These are phyloP conservation scores for Tromatobia lineatoria DNA, from an alignment of 2,888 invertebrate genomes.

Conservation along the genomic window DNA sequence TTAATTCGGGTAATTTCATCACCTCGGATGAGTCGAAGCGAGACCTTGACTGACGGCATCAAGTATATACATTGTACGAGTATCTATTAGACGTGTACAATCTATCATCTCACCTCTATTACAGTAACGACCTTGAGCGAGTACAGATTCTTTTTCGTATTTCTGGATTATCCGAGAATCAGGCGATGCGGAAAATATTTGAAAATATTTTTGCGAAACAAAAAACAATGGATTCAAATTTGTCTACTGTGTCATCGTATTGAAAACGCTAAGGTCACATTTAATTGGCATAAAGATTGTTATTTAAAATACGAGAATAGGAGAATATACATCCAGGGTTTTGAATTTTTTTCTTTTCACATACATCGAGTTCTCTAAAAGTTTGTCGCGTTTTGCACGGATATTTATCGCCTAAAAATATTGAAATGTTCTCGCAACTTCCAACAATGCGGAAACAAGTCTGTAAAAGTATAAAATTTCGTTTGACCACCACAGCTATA, in stretches of 20 bases:
- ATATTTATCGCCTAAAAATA: too few species aligned
- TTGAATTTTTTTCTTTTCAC: too few species aligned
- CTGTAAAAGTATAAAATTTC: too few species aligned
- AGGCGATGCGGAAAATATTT: neutral
- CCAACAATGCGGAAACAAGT: too few species aligned
- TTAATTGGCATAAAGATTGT: too few species aligned
- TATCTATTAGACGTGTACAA: neutral
- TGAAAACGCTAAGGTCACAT: neutral
- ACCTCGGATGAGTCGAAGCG: slow-evolving; percentile 6
- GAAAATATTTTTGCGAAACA: neutral
- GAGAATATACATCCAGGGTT: too few species aligned
- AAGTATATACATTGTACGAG: neutral
- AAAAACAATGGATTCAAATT: neutral
- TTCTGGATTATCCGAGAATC: neutral
- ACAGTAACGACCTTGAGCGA: neutral
- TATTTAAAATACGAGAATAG: too few species aligned
- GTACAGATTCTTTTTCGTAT: neutral
- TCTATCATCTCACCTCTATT: slow-evolving; percentile 12
- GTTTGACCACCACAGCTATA: too few species aligned
- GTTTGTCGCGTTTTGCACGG: too few species aligned
- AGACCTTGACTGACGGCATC: slow-evolving; percentile 26
- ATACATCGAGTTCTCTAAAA: too few species aligned
- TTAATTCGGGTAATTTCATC: slow-evolving; percentile 54
- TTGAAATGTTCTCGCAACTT: too few species aligned
- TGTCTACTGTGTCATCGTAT: neutral